Evolutionary conservation across 2,113 vertebrate species (phyloP), one percentile per base, ranked within the genome.

Genomic region (Rhodinocichla rosea): DNA sequence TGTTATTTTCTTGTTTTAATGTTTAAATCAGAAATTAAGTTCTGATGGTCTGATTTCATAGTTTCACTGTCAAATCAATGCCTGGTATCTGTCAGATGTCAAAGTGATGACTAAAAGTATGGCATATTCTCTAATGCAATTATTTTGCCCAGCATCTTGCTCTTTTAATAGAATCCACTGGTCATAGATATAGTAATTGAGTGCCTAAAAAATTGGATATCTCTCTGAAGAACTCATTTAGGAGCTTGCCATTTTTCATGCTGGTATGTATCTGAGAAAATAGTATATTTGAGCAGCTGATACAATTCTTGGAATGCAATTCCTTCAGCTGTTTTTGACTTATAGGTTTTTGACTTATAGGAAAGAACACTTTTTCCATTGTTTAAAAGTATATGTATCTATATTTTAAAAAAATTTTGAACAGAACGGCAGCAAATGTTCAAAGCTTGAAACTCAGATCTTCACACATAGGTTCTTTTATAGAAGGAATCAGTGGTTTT

Each of bases 61-160:
- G 65, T 86, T 94, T 71, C 33, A 67, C 21, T 90, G 65, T 95
- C 75, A 94, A 68, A 92, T 96, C 89, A 91, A 77, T 96, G 74
- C 32, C 16, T 76, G 74, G 13, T 94, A 64, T 85, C 67, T 96
- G 74, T 95, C 84, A 69, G 55, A 59, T 91, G 65, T 78, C 83
- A 93, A 89, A 95, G 71, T 86, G 70, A 87, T 89, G 77, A 67
- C 74, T 92, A 62, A 73, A 93, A 79, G 17, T 89, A 44, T 67
- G 40, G 17, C 24, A 5, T 65, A 62, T 85, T 82, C 55, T 65
- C 11, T 81, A 91, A 76, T 65, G 75, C 24, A 94, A 80, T 94
- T 90, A 81, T 87, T 89, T 91, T 89, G 56, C 65, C 39, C 26
- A 27, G 62, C 14, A 39, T n/a, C 69, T 77, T 85, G 39, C 64